phyloP scores from a whole-genome alignment of 2,113 vertebrate genomes.

The Caranx melampygus region DNA sequence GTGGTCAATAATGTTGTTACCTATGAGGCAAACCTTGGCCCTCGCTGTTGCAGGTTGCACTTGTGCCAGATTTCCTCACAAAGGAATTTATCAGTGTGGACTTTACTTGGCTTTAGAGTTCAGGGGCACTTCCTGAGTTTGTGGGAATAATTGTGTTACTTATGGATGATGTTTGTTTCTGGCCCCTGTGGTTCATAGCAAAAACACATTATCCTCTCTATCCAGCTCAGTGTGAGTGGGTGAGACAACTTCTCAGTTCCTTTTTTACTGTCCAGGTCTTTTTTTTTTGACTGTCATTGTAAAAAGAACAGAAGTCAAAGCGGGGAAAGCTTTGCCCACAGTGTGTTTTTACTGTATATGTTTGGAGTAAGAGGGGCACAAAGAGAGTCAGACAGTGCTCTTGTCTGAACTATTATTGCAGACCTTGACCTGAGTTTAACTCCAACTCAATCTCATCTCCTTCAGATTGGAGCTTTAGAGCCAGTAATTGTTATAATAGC shows the following conservation, averaged over 20 bases:
- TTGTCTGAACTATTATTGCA: constrained; percentile 47
- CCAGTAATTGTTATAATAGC: constrained; percentile 51
- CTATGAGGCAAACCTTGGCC: not conserved
- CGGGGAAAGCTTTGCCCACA: constrained; percentile 15
- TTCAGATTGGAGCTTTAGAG: constrained; percentile 33
- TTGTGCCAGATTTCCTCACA: not conserved
- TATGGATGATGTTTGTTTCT: constrained; percentile 28
- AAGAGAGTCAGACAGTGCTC: constrained; percentile 3
- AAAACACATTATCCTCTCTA: constrained; percentile 22
- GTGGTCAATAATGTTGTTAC: not conserved
- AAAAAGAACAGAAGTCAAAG: constrained; percentile 22
- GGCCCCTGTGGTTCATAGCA: constrained; percentile 7
- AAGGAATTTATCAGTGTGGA: not conserved
- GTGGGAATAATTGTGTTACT: constrained; percentile 6
- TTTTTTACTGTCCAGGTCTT: not conserved
- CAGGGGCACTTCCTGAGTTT: not conserved
- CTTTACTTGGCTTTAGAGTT: constrained; percentile 6
- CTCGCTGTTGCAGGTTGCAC: not conserved
- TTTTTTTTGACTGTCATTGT: not conserved
- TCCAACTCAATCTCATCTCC: not conserved
- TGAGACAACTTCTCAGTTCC: constrained; percentile 11
- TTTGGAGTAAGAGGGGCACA: constrained; percentile 27
- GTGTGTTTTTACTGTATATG: constrained; percentile 17
- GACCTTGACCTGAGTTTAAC: constrained; percentile 28
- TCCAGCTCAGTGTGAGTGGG: not conserved